phyloP scores from a whole-genome alignment of 2,888 invertebrate genomes.

The Dicranocentrus wangi region DNA sequence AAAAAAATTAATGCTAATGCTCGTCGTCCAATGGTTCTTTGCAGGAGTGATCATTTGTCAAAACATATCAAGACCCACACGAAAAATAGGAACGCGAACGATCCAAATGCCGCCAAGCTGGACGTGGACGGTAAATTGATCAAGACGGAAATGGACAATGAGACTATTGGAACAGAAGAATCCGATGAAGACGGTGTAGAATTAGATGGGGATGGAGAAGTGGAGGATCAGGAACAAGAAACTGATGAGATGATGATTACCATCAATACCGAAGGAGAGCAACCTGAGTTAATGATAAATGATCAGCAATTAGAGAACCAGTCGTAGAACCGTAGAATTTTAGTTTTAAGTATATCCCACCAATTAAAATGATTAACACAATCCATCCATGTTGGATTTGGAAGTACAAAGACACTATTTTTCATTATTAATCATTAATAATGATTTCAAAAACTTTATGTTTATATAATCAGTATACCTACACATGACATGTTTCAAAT shows the following conservation, averaged over 20 bases:
- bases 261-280: constrained; percentile 80
- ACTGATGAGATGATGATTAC: constrained; percentile 82
- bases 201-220: constrained; percentile 69
- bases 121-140: constrained; percentile 51
- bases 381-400: constrained; percentile 56
- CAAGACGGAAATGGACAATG: constrained; percentile 53
- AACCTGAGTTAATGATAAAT: constrained; percentile 75
- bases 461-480: too few relatives aligned
- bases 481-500: too few relatives aligned
- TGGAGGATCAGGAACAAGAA: constrained; percentile 66
- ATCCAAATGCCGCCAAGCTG: constrained; percentile 42
- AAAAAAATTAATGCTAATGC: too few relatives aligned
- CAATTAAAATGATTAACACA: constrained; percentile 27
- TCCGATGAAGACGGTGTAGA: constrained; percentile 65
- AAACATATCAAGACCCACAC: constrained; percentile 93
- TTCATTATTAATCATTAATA: constrained; percentile 33
- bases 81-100: constrained; percentile 75
- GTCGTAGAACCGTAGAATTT: constrained; percentile 28
- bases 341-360: constrained; percentile 27
- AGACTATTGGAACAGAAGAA: constrained; percentile 42
- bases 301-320: constrained; percentile 67
- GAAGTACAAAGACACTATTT: constrained; percentile 56
- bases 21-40: too few relatives aligned
- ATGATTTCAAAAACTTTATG: too few relatives aligned
- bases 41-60: constrained; percentile 82